Conservation (phyloP, 2,113 vertebrate genomes). For the Athene noctua region DNA sequence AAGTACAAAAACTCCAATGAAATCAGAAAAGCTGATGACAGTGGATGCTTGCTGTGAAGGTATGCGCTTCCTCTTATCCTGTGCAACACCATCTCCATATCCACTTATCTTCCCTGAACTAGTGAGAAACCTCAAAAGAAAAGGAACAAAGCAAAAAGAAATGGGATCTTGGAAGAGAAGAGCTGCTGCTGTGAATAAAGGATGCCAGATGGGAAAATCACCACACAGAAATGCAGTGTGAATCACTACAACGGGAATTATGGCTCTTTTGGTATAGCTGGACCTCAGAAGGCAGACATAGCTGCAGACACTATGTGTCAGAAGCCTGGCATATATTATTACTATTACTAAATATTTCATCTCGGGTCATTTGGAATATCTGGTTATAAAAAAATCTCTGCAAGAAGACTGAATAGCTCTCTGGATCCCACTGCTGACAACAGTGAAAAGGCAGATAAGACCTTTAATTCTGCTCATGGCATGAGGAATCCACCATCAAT, state of each 20-base stretch:
- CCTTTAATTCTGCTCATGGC: background rate
- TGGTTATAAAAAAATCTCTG: background rate
- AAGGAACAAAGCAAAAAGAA: constrained; percentile 32
- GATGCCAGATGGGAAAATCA: constrained; percentile 14
- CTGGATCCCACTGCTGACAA: background rate
- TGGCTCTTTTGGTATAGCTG: background rate
- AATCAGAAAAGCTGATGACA: background rate
- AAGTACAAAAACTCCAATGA: background rate
- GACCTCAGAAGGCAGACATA: background rate
- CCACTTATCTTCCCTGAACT: background rate
- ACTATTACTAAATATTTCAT: constrained; percentile 33
- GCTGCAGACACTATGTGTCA: background rate
- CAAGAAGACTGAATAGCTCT: background rate
- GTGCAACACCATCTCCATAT: background rate
- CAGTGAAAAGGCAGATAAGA: background rate
- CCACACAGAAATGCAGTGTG: background rate
- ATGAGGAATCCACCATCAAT: background rate
- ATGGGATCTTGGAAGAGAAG: constrained; percentile 4
- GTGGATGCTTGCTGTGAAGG: background rate
- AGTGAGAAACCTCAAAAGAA: background rate
- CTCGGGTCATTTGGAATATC: background rate
- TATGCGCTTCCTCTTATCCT: background rate
- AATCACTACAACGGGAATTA: background rate
- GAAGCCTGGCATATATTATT: background rate
- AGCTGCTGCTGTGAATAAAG: background rate